Percentiles rank a stretch among this genome's conserved stretches.
Evolutionary conservation across 2,113 vertebrate species (phyloP).

Genomic region (Rhynchopsitta pachyrhyncha): DNA sequence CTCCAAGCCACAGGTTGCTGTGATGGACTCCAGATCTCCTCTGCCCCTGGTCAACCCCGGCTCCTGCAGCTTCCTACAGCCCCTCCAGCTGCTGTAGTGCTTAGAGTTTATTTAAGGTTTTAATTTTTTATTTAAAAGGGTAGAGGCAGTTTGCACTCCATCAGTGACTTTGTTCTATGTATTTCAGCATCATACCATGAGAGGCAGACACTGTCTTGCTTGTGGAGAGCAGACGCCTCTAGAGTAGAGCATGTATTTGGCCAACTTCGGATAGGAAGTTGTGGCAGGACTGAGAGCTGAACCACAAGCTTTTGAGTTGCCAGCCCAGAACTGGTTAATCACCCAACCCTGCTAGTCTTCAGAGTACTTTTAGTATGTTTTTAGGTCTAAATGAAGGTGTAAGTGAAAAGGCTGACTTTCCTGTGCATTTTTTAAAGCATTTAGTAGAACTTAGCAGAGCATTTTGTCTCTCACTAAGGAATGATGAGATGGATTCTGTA

Average conservation of each 20-base stretch:
- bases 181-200: accelerated
- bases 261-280: accelerated
- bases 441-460: not conserved
- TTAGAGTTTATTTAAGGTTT: accelerated
- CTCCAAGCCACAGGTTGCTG: accelerated
- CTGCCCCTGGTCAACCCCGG: accelerated
- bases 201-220: not conserved
- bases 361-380: accelerated
- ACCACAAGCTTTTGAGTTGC: not conserved
- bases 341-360: not conserved
- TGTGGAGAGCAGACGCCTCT: accelerated
- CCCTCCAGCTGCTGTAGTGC: not conserved
- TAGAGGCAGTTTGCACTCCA: not conserved
- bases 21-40: accelerated
- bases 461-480: not conserved
- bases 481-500: not conserved
- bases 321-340: not conserved
- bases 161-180: accelerated
- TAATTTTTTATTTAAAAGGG: not conserved
- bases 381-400: accelerated
- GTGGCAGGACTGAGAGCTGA: not conserved
- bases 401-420: not conserved
- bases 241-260: accelerated
- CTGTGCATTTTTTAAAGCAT: not conserved
- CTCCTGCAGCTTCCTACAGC: not conserved